Evolutionary conservation across 1,140 invertebrate species (phyloP), one percentile per base, ranked within the genome.

Genomic region (Euwallacea similis): DNA sequence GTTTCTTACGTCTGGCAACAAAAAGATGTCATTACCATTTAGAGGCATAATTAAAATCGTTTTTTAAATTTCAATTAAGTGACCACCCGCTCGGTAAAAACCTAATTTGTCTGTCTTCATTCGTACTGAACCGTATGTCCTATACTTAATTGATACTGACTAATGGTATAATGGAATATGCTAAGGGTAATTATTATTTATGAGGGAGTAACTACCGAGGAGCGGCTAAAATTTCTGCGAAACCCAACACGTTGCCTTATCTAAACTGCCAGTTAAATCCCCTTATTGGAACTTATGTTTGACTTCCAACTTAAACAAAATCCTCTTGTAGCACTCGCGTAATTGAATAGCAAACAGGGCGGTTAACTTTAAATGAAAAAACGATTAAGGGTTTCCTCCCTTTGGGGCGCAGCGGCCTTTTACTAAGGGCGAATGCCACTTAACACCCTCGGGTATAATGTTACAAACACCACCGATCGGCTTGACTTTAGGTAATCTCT

Each of bases 291-390:
- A 50, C 46, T 13, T 43, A 62, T 44, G 43, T 43, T 62, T 62
- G 42, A 59, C 56, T 59, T 59, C 16, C 11, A 10, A 43, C 33
- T 58, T 66, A 58, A 66, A 66, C 54, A 62, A 62, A 71, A 71
- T 71, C 69, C 69, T 71, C 69, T 71, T 71, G 66, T 46, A 65
- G 7, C 56, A 55, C 55, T 50, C 63, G 63, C 63, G 60, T 71
- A 71, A 71, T 71, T 71, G 69, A 58, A 71, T 47, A 66, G 62
- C 69, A 71, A 71, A 71, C 69, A 71, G 61, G 62, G 63, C 69
- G 69, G 69, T 71, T 71, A 66, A 71, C 62, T 71, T 71, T 71
- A 71, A 71, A 71, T 71, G 69, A 71, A 71, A 71, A 71, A 71
- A 71, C 69, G 69, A 71, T 71, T 71, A 71, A 71, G 62, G 69